Evolutionary conservation across 2,113 vertebrate species (phyloP).

Genomic region (Scolopax mira): DNA sequence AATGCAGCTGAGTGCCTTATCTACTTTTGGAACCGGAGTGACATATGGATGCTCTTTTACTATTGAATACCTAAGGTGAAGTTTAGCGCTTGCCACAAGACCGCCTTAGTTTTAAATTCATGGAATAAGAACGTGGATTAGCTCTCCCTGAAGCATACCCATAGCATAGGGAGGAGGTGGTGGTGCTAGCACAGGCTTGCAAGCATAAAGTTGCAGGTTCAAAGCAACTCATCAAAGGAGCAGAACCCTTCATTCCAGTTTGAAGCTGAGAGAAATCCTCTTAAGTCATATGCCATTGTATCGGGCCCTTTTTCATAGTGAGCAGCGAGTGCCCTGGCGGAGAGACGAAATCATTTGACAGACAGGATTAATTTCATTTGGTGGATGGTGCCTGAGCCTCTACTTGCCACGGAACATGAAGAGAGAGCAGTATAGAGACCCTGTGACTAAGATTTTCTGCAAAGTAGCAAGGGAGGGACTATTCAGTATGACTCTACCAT

Average conservation of each 20-base stretch:
- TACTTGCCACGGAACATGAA: background rate
- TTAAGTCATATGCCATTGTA: background rate
- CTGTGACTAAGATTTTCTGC: background rate
- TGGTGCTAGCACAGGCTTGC: background rate
- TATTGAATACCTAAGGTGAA: constrained; percentile 62
- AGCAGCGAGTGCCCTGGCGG: background rate
- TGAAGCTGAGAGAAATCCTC: constrained; percentile 36
- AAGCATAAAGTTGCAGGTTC: constrained; percentile 1
- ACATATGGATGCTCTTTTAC: constrained; percentile 54
- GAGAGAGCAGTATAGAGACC: background rate
- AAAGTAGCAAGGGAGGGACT: background rate
- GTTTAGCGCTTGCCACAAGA: constrained; percentile 39
- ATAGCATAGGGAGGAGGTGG: background rate
- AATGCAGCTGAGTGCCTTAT: constrained; percentile 64
- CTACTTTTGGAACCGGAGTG: constrained; percentile 60
- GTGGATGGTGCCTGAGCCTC: background rate
- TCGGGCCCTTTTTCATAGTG: background rate
- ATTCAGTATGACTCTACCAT: background rate
- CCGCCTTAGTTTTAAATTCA: constrained; percentile 51
- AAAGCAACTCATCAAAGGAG: constrained; percentile 24
- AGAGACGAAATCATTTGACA: background rate
- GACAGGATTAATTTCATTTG: background rate
- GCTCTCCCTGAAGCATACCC: background rate
- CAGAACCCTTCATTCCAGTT: background rate
- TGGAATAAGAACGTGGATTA: constrained; percentile 44